These are phyloP conservation scores for Euthynnus affinis DNA, from an alignment of 2,797 vertebrate genomes.

Conservation along the genomic window DNA sequence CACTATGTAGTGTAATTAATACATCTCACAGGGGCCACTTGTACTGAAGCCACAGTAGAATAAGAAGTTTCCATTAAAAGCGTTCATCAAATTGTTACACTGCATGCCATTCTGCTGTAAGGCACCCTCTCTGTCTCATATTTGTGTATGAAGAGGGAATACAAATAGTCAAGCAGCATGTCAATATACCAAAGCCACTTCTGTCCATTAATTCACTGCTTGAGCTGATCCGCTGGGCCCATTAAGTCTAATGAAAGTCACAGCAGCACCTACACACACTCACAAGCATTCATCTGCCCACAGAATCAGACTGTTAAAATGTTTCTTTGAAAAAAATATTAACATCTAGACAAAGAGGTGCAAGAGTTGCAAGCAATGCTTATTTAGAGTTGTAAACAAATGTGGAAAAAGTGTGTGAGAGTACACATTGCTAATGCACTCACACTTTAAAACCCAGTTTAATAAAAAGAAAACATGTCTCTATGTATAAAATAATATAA, in stretches of 20 bases:
- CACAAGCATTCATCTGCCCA: constrained; percentile 12
- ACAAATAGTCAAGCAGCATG: constrained; percentile 33
- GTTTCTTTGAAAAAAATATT: constrained; percentile 13
- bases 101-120: background rate
- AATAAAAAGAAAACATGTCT: background rate
- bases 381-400: constrained; percentile 17
- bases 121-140: background rate
- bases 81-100: background rate
- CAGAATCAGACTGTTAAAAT: constrained; percentile 27
- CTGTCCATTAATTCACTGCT: constrained; percentile 51
- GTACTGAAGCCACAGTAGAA: background rate
- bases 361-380: constrained; percentile 24
- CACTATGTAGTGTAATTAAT: background rate
- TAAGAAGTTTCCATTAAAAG: constrained; percentile 2
- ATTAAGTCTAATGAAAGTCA: constrained; percentile 53
- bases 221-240: constrained; percentile 47
- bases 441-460: constrained; percentile 1
- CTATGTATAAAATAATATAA: too few relatives aligned
- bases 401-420: background rate
- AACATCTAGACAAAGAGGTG: constrained; percentile 22
- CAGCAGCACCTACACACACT: constrained; percentile 29
- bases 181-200: constrained; percentile 21
- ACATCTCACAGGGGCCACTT: background rate
- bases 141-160: constrained; percentile 25
- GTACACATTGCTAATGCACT: background rate